Percentiles rank a stretch among this genome's conserved stretches.
phyloP scores from a whole-genome alignment of 2,888 invertebrate genomes.

The Spisula subtruncata region DNA sequence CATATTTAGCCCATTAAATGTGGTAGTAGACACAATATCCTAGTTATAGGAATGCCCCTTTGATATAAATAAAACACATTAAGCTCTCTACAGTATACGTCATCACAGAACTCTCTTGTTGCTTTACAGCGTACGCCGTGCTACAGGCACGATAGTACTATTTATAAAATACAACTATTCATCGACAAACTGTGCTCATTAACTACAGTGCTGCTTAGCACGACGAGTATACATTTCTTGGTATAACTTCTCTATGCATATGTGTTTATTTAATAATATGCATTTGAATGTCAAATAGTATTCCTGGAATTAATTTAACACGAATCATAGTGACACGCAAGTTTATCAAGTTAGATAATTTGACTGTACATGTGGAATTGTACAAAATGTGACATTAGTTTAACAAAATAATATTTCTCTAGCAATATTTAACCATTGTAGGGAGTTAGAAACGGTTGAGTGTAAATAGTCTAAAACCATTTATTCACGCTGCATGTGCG shows the following conservation, averaged over 20 bases:
- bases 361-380: not conserved
- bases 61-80: not conserved
- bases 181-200: not conserved
- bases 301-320: not conserved
- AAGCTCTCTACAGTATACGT: not conserved
- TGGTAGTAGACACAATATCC: too few species aligned
- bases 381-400: not conserved
- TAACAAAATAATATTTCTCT: too few species aligned
- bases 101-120: too few species aligned
- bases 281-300: not conserved
- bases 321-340: not conserved
- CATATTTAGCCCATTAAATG: too few species aligned
- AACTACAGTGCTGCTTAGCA: not conserved
- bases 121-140: too few species aligned
- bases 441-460: too few species aligned
- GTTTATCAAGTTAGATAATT: not conserved
- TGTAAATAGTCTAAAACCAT: not conserved
- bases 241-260: too few species aligned
- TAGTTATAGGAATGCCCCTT: too few species aligned
- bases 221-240: not conserved
- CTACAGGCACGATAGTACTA: not conserved
- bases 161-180: too few species aligned
- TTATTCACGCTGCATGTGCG: too few species aligned
- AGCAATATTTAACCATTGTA: too few species aligned
- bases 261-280: not conserved